Percentiles rank a stretch among this genome's conserved stretches.
Evolutionary conservation across 2,113 vertebrate species (phyloP).

Genomic region (Lamprologus callipterus): DNA sequence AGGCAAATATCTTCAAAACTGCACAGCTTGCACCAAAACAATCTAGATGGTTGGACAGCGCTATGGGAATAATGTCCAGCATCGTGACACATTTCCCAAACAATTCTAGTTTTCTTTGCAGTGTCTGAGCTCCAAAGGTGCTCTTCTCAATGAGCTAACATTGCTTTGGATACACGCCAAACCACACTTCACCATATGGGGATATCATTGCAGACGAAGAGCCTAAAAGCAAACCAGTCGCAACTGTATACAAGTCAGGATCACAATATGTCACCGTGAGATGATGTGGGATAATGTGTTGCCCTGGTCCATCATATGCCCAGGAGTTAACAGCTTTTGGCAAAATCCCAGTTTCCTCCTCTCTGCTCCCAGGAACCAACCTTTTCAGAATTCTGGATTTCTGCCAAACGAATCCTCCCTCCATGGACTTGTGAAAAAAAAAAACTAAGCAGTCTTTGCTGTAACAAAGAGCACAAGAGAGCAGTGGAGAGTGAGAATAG

Average conservation of each 20-base stretch:
- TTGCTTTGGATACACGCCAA: slow-evolving; percentile 11
- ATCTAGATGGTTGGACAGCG: neutral
- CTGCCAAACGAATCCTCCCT: slow-evolving; percentile 16
- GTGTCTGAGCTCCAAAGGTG: neutral
- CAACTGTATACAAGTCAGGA: neutral
- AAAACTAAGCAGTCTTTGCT: slow-evolving; percentile 13
- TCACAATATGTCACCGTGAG: neutral
- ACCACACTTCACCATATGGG: slow-evolving; percentile 33
- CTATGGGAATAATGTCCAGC: neutral
- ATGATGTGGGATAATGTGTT: slow-evolving; percentile 9
- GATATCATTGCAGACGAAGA: neutral
- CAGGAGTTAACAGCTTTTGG: slow-evolving; percentile 33
- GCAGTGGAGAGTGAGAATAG: slow-evolving; percentile 35
- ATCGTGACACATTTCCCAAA: neutral
- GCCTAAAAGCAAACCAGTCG: neutral
- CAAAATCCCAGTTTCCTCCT: slow-evolving; percentile 23
- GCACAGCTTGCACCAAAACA: neutral
- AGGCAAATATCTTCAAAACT: neutral
- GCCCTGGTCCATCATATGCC: slow-evolving; percentile 9
- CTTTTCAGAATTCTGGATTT: slow-evolving; percentile 6
- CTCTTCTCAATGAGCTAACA: slow-evolving; percentile 40
- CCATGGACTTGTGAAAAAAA: neutral
- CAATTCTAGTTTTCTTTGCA: neutral
- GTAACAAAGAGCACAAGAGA: slow-evolving; percentile 37
- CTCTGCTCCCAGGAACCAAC: slow-evolving; percentile 29